Evolutionary conservation across 2,113 vertebrate species (phyloP).

Genomic region (Neolamprologus variostigma): DNA sequence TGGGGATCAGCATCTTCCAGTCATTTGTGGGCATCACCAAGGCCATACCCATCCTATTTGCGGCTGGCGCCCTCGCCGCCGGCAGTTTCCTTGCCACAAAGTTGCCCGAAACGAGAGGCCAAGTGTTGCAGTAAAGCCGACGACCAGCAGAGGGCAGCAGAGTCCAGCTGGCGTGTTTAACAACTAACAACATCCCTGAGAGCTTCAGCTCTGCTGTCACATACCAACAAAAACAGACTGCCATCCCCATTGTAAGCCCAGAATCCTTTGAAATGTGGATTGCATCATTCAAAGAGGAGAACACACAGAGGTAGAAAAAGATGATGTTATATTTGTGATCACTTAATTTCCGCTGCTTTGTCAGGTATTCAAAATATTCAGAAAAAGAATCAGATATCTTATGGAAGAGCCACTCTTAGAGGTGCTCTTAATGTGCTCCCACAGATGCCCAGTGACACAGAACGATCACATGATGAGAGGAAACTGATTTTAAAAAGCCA

Average conservation of each 20-base stretch:
- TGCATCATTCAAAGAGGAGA: conserved; percentile 13
- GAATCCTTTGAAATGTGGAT: conserved; percentile 60
- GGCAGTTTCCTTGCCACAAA: conserved; percentile 92
- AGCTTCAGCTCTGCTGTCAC: conserved; percentile 35
- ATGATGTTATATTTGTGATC: background rate
- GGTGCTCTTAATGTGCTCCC: background rate
- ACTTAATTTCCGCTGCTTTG: background rate
- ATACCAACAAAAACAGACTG: conserved; percentile 42
- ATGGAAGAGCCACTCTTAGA: background rate
- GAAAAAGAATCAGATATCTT: background rate
- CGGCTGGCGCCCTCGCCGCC: conserved; percentile 81
- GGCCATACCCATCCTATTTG: conserved; percentile 88
- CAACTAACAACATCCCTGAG: conserved; percentile 42
- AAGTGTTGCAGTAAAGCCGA: conserved; percentile 83
- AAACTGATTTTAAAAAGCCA: background rate
- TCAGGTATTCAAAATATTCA: background rate
- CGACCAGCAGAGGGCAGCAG: conserved; percentile 42
- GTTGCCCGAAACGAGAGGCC: conserved; percentile 88
- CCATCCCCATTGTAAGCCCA: conserved; percentile 48
- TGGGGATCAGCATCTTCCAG: conserved; percentile 97
- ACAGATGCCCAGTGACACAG: background rate
- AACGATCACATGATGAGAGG: background rate
- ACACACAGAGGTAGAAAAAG: conserved; percentile 3
- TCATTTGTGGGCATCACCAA: conserved; percentile 95
- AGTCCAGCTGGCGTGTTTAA: conserved; percentile 57